Conservation (phyloP, 2,888 invertebrate species). For the Diploptera punctata region DNA sequence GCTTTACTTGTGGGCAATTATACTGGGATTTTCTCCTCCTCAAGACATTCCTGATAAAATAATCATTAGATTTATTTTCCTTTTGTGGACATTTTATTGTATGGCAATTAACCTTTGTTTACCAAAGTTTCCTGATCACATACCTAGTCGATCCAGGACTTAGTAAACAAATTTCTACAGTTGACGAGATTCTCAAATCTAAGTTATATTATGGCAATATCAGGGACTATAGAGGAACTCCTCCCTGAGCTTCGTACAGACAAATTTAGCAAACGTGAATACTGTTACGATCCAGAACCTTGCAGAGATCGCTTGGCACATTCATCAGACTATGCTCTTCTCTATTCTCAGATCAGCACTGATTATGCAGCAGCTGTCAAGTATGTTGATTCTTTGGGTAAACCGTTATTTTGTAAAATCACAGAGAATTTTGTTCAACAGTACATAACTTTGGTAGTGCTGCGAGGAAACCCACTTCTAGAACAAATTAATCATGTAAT, state of each 20-base stretch:
- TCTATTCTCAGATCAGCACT: not conserved
- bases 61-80: not conserved
- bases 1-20: slow-evolving; percentile 1
- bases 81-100: not conserved
- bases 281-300: not conserved
- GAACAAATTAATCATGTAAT: not conserved
- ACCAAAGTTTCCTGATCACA: not conserved
- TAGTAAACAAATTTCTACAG: not conserved
- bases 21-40: not conserved
- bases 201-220: not conserved
- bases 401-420: not conserved
- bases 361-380: not conserved
- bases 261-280: not conserved
- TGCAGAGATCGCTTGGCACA: not conserved
- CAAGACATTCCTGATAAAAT: not conserved
- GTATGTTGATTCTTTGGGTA: not conserved
- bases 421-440: not conserved
- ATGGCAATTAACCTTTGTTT: not conserved
- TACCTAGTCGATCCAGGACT: not conserved
- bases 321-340: not conserved
- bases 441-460: not conserved
- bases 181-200: not conserved
- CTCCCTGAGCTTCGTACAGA: not conserved
- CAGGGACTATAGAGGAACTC: not conserved
- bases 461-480: not conserved